phyloP scores from a whole-genome alignment of 2,797 vertebrate species.

The Pipistrellus nathusii region DNA sequence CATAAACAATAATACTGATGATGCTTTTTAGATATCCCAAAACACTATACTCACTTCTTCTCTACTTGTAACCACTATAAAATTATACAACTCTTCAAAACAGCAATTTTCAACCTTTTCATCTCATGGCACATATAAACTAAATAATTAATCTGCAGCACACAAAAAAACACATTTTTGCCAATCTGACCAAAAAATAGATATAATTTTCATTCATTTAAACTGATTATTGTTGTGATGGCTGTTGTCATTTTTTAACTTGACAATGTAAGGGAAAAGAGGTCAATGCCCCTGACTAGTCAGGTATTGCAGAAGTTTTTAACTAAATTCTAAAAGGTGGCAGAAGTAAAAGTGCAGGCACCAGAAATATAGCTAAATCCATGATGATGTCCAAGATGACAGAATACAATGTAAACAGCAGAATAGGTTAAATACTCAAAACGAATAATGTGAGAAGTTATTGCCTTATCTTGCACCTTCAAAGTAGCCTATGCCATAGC shows the following conservation, averaged over 20 bases:
- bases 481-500: neutral
- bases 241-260: neutral
- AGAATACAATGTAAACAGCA: constrained; percentile 24
- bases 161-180: neutral
- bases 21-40: constrained; percentile 8
- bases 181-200: neutral
- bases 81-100: constrained; percentile 6
- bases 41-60: neutral
- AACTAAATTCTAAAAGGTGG: neutral
- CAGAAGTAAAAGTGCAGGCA: neutral
- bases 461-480: constrained; percentile 15
- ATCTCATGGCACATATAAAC: neutral
- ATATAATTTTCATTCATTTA: neutral
- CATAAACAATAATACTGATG: neutral
- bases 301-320: neutral
- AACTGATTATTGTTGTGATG: neutral
- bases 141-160: neutral
- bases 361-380: neutral
- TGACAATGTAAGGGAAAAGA: neutral
- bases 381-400: neutral
- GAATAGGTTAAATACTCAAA: constrained; percentile 39
- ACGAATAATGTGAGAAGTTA: constrained; percentile 27
- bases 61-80: neutral
- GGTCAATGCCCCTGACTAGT: neutral
- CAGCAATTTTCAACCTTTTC: neutral